A percentile compares a stretch with the other conserved stretches of the same genome.
Conservation (phyloP, 2,888 invertebrate genomes). For the Torymus texanus region DNA sequence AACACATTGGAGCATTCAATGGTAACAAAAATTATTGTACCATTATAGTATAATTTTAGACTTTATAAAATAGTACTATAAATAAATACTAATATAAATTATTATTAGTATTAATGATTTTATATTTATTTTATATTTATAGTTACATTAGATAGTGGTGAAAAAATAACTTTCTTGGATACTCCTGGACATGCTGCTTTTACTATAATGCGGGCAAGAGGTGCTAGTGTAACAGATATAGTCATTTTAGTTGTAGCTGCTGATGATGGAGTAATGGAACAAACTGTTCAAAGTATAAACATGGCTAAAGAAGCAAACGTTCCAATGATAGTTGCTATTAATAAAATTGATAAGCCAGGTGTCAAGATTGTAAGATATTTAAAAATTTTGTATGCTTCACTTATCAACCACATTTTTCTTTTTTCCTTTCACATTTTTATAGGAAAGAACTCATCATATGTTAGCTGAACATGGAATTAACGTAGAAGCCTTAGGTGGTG, state of each 20-base stretch:
- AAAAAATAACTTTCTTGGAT: conserved; percentile 94
- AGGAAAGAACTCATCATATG: conserved; percentile 86
- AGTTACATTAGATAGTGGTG: conserved; percentile 83
- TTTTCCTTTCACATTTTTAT: conserved; percentile 56
- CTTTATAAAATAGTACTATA: background rate
- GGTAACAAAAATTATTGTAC: conserved; percentile 74
- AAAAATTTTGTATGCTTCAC: background rate
- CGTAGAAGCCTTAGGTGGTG: conserved; percentile 93
- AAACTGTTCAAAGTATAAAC: conserved; percentile 93
- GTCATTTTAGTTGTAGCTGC: conserved; percentile 98
- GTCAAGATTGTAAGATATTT: conserved; percentile 85
- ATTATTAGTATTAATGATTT: background rate
- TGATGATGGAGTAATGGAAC: conserved; percentile 99
- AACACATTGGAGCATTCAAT: conserved; percentile 98
- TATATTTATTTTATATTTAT: conserved; percentile 25
- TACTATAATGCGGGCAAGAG: conserved; percentile 92
- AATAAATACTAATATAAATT: background rate
- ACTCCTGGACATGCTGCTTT: conserved; percentile 99
- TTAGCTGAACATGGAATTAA: conserved; percentile 87
- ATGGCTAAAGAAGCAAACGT: conserved; percentile 89
- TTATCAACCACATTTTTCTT: background rate
- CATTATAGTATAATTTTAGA: background rate
- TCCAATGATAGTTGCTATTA: conserved; percentile 96
- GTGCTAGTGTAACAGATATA: conserved; percentile 95
- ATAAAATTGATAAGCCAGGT: conserved; percentile 96